phyloP scores from a whole-genome alignment of 2,113 vertebrate genomes.

The Hepsetus odoe region DNA sequence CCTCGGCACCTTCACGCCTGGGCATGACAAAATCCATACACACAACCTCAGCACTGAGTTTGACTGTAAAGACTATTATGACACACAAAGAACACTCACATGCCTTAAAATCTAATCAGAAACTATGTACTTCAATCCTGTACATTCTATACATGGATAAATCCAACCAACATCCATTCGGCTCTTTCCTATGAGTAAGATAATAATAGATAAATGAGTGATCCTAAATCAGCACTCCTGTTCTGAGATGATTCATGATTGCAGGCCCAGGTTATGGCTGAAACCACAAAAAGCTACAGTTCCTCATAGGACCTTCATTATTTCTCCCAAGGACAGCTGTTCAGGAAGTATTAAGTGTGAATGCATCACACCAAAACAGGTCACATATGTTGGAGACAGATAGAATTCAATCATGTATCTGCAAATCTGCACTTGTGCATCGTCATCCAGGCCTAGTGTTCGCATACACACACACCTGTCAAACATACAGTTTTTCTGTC shows the following conservation, averaged over 20 bases:
- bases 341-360: neutral
- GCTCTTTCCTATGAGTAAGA: no score
- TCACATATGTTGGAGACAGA: no score
- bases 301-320: constrained; percentile 3
- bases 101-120: neutral
- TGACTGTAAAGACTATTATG: neutral
- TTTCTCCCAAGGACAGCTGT: constrained; percentile 26
- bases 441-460: neutral
- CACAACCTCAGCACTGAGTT: neutral
- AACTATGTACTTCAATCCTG: neutral
- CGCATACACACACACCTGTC: no score
- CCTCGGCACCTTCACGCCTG: constrained; percentile 93
- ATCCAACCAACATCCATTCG: neutral
- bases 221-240: no score
- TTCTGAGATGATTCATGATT: no score
- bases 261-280: no score
- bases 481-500: no score
- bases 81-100: neutral
- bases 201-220: no score
- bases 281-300: no score
- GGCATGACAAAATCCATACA: constrained; percentile 1
- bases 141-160: neutral
- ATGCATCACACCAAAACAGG: neutral
- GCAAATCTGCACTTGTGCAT: neutral
- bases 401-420: no score